Evolutionary conservation across 2,797 vertebrate species (phyloP).

Genomic region (Lithobates sylvaticus): DNA sequence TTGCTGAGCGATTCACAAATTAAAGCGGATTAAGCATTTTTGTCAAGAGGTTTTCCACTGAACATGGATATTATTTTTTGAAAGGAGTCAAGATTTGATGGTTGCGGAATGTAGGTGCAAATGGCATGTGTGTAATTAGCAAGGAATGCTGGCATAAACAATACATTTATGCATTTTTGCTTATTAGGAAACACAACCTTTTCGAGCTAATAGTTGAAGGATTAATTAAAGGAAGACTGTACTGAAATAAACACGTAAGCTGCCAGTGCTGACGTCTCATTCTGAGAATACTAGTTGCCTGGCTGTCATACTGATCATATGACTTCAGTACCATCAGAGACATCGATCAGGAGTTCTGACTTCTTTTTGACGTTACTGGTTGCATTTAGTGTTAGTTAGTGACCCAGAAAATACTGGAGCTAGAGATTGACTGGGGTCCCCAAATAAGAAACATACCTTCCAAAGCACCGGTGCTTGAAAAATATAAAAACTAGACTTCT

Average conservation of each 20-base stretch:
- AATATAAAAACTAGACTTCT: too few species aligned
- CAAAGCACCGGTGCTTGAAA: too few species aligned
- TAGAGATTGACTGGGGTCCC: too few species aligned
- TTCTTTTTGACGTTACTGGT: too few species aligned
- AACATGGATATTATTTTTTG: constrained; percentile 27
- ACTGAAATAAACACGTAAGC: neutral
- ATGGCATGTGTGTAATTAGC: constrained; percentile 33
- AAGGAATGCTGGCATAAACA: neutral
- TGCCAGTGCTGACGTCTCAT: neutral
- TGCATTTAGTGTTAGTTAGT: too few species aligned
- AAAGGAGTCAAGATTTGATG: constrained; percentile 32
- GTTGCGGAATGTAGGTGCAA: constrained; percentile 27
- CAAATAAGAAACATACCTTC: too few species aligned
- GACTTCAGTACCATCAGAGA: too few species aligned
- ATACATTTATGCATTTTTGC: neutral
- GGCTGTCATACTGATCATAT: too few species aligned
- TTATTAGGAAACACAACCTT: neutral
- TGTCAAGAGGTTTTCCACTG: constrained; percentile 7
- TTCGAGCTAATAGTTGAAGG: neutral
- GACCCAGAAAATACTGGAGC: too few species aligned
- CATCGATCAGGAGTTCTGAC: too few species aligned
- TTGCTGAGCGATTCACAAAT: constrained; percentile 72
- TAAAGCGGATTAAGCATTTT: constrained; percentile 69
- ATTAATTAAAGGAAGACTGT: neutral
- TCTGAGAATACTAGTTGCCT: neutral